phyloP scores from a whole-genome alignment of 2,888 invertebrate genomes.

The Ophion obscuratus region DNA sequence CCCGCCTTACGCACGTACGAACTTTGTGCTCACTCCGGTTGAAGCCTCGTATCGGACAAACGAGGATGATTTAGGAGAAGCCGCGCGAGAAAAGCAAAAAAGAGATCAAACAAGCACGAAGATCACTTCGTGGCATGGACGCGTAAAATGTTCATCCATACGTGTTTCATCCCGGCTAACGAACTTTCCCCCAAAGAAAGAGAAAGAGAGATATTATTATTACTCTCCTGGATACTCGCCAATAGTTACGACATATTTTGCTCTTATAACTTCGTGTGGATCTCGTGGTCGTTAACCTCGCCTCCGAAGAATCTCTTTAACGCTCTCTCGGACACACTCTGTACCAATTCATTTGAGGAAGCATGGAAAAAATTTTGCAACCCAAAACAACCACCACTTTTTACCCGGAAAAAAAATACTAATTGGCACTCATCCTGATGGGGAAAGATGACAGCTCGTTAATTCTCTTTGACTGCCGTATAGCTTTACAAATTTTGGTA shows the following conservation, averaged over 20 bases:
- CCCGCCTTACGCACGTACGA: neutral
- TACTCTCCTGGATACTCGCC: conserved; percentile 80
- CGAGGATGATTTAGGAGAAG: conserved; percentile 17
- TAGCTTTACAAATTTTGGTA: no score
- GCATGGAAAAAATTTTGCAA: neutral
- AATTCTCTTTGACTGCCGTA: no score
- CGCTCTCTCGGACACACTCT: conserved; percentile 37
- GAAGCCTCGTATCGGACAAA: conserved; percentile 9
- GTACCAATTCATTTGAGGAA: conserved; percentile 18
- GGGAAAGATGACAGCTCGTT: no score
- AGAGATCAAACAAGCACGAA: conserved; percentile 49
- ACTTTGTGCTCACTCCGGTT: neutral
- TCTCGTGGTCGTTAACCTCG: conserved; percentile 78
- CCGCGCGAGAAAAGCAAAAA: conserved; percentile 30
- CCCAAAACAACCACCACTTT: no score
- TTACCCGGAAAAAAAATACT: no score
- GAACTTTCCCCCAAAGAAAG: conserved; percentile 75
- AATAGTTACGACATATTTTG: conserved; percentile 81
- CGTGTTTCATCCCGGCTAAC: conserved; percentile 73
- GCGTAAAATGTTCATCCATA: conserved; percentile 54
- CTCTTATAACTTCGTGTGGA: conserved; percentile 71
- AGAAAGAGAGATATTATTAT: conserved; percentile 77
- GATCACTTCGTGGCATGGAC: conserved; percentile 52
- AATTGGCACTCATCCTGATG: no score
- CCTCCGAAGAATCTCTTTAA: conserved; percentile 65